Base-by-base conservation (phyloP, 2,797 vertebrate species). In the Perodicticus potto region DNA sequence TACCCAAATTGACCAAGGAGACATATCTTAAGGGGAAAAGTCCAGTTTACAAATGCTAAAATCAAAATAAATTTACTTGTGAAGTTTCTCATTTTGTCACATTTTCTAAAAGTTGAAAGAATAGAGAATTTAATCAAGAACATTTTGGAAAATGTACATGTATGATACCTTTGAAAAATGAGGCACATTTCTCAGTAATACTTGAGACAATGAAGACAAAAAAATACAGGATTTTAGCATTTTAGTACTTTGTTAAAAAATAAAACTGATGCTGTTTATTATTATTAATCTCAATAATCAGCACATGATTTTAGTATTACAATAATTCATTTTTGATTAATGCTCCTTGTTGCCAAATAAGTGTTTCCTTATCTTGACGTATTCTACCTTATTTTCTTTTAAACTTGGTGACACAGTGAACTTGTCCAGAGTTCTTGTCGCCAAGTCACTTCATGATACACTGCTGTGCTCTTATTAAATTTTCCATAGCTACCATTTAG, bases 21-120 rank as follows among this genome's bases (percentile, higher is more conserved):
- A 43, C 20, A 86, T 20, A 61, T 83, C 96, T 86, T 70, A 76
- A 61, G 59, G n/a, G 23, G 32, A 16, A 23, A 29, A 29, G 69
- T 49, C 85, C 65, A 96, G 95, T 43, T 97, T 81, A 65, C 93
- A 92, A 94, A 88, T 88, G 23, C 43, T 78, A 91, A 67, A 23
- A 53, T 94, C 14, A 74, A 65, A 27, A 81, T 77, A 83, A 91
- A 86, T 17, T 53, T 53, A 53, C 20, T 61, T 49, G 20, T 45
- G 45, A 91, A 34, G 3, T 85, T 78, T 72, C 77, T 10, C n/a
- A 73, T 86, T 90, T 25, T 12, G 55, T n/a, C 6, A 67, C 5
- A 16, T 83, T 96, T 94, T 88, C 27, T 81, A 29, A 67, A 90
- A 67, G 13, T 80, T 83, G 61, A 49, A 96, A 87, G 27, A 94